These are phyloP conservation scores for Acrocephalus kingi DNA, from an alignment of 2,113 vertebrate genomes.

Conservation along the genomic window DNA sequence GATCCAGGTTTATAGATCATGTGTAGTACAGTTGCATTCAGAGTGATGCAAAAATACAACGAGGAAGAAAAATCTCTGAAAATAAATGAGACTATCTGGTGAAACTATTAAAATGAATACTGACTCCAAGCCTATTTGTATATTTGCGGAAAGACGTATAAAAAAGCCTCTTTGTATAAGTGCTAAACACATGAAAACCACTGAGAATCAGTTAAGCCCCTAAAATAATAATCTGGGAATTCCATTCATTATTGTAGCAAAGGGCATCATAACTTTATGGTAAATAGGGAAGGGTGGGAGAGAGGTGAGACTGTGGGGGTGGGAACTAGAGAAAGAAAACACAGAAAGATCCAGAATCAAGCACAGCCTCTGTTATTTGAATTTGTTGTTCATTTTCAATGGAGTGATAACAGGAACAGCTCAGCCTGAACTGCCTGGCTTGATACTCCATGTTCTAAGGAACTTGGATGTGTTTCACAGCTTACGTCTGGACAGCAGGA, in stretches of 20 bases:
- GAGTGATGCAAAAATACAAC: neutral
- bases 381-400: slow-evolving; percentile 49
- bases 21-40: neutral
- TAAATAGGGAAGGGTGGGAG: neutral
- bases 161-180: slow-evolving; percentile 48
- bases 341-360: neutral
- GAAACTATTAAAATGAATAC: slow-evolving; percentile 23
- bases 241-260: slow-evolving; percentile 46
- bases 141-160: slow-evolving; percentile 12
- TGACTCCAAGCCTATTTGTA: slow-evolving; percentile 15
- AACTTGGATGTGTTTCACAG: slow-evolving; percentile 26
- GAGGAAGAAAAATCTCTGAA: neutral
- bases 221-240: slow-evolving; percentile 61
- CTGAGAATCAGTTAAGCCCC: slow-evolving; percentile 33
- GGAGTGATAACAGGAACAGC: slow-evolving; percentile 34
- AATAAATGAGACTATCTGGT: slow-evolving; percentile 29
- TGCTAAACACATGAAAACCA: slow-evolving; percentile 26
- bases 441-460: neutral
- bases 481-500: slow-evolving; percentile 33
- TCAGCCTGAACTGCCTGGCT: slow-evolving; percentile 14
- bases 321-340: neutral
- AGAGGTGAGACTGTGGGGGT: neutral
- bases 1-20: neutral
- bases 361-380: neutral
- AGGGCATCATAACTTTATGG: slow-evolving; percentile 40